Evolutionary conservation across 1,140 invertebrate genomes (phyloP).

Genomic region (Drosophila ananassae): DNA sequence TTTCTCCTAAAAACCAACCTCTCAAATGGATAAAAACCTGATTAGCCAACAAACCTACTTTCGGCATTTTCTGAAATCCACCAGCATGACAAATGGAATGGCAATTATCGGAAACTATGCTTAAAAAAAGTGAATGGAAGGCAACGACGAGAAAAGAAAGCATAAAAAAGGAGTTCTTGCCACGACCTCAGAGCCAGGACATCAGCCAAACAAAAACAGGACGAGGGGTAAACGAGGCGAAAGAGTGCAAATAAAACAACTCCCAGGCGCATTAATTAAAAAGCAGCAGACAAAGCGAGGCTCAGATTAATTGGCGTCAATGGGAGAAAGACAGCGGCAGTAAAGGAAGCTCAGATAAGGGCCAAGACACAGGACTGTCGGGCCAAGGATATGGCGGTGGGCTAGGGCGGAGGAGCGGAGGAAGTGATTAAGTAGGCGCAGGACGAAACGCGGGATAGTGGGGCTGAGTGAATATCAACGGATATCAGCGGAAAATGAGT

Average conservation of each 20-base stretch:
- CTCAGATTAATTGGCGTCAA: slow-evolving; percentile 81
- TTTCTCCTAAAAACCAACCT: no score
- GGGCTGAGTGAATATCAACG: slow-evolving; percentile 58
- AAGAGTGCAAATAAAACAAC: slow-evolving; percentile 47
- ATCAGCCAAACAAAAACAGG: background rate
- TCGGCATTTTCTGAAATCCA: slow-evolving; percentile 15
- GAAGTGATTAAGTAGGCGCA: slow-evolving; percentile 70
- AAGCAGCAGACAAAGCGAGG: slow-evolving; percentile 77
- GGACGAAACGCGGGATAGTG: slow-evolving; percentile 18
- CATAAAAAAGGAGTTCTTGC: slow-evolving; percentile 16
- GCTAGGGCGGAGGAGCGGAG: slow-evolving; percentile 22
- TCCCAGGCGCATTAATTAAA: slow-evolving; percentile 79
- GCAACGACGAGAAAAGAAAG: background rate
- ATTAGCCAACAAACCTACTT: slow-evolving; percentile 11
- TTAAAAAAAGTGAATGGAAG: slow-evolving; percentile 11
- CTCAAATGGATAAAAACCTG: background rate
- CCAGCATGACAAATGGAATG: slow-evolving; percentile 22
- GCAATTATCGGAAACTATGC: slow-evolving; percentile 29
- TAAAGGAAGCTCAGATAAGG: slow-evolving; percentile 21
- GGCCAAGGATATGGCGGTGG: slow-evolving; percentile 24
- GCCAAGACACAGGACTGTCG: slow-evolving; percentile 25
- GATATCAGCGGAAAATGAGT: slow-evolving; percentile 81
- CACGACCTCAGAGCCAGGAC: slow-evolving; percentile 5
- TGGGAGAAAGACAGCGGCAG: slow-evolving; percentile 41
- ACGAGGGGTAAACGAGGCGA: background rate